These are phyloP conservation scores for Agraylea sexmaculata DNA, from an alignment of 1,140 invertebrate species.

Conservation along the genomic window DNA sequence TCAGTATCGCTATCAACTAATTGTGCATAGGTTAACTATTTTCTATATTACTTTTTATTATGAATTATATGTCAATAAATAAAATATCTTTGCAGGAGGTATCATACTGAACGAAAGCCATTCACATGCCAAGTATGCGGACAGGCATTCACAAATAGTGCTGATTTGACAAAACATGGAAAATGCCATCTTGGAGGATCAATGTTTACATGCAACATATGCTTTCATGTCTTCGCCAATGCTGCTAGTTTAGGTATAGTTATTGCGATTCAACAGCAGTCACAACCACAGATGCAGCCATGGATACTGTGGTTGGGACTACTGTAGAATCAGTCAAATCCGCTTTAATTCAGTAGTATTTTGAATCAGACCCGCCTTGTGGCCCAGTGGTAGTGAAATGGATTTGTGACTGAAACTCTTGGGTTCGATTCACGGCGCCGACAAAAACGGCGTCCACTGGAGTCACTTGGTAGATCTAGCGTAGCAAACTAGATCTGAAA, in stretches of 20 bases:
- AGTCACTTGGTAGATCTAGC: too few species aligned
- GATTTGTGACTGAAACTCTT: too few species aligned
- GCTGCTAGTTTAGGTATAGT: constrained; percentile 40
- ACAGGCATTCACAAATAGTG: constrained; percentile 63
- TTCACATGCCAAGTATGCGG: constrained; percentile 76
- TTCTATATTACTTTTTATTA: not conserved
- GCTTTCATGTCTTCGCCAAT: constrained; percentile 64
- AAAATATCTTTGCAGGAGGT: constrained; percentile 42
- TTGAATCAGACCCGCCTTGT: too few species aligned
- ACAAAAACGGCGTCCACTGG: too few species aligned
- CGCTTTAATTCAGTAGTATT: too few species aligned
- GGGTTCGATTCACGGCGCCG: too few species aligned
- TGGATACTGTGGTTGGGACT: too few species aligned
- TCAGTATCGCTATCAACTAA: constrained; percentile 73
- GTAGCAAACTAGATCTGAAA: too few species aligned
- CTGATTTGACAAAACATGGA: constrained; percentile 64
- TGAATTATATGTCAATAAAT: not conserved
- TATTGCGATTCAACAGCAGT: not conserved
- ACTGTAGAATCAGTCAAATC: too few species aligned
- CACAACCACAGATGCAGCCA: too few species aligned
- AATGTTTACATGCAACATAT: constrained; percentile 61
- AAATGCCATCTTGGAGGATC: constrained; percentile 67
- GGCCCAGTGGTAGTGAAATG: too few species aligned
- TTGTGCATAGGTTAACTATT: constrained; percentile 50
- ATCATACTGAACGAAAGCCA: constrained; percentile 74